Conservation (phyloP, 2,888 invertebrate species). For the Noctuana brunneofusca region DNA sequence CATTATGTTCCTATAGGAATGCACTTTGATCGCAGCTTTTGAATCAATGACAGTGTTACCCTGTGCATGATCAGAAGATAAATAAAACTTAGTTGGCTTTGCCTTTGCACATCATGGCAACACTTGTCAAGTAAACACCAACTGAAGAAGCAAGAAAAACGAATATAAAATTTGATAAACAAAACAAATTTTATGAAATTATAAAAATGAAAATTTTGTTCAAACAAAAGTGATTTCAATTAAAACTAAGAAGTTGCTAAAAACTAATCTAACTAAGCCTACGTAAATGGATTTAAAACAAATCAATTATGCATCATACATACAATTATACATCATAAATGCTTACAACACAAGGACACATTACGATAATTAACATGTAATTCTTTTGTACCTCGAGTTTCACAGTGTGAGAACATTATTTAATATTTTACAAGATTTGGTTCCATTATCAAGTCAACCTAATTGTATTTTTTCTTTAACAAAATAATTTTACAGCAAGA, state of each 20-base stretch:
- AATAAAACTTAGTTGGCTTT: conserved; percentile 14
- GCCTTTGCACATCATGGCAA: conserved; percentile 29
- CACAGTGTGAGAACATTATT: conserved; percentile 19
- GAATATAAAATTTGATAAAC: conserved; percentile 56
- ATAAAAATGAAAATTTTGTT: conserved; percentile 22
- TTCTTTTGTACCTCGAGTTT: conserved; percentile 27
- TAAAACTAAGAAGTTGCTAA: conserved; percentile 27
- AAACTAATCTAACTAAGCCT: conserved; percentile 29
- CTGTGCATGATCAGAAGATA: conserved; percentile 7
- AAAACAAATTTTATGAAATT: conserved; percentile 48
- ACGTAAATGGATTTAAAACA: conserved; percentile 7
- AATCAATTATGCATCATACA: conserved; percentile 19
- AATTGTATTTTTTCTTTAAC: background rate
- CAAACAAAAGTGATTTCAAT: conserved; percentile 10
- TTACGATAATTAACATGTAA: background rate
- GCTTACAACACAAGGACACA: conserved; percentile 2
- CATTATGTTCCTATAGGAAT: conserved; percentile 45
- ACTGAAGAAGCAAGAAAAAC: conserved; percentile 39
- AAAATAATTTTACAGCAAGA: background rate
- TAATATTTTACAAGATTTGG: background rate
- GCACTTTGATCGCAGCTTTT: conserved; percentile 43
- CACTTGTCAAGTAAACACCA: conserved; percentile 31
- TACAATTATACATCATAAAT: conserved; percentile 19
- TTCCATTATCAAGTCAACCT: background rate
- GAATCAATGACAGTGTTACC: conserved; percentile 25